Base-by-base conservation (phyloP, 30 jellyfish, hydroid and myxozoan species). In the Hydra vulgaris region DNA sequence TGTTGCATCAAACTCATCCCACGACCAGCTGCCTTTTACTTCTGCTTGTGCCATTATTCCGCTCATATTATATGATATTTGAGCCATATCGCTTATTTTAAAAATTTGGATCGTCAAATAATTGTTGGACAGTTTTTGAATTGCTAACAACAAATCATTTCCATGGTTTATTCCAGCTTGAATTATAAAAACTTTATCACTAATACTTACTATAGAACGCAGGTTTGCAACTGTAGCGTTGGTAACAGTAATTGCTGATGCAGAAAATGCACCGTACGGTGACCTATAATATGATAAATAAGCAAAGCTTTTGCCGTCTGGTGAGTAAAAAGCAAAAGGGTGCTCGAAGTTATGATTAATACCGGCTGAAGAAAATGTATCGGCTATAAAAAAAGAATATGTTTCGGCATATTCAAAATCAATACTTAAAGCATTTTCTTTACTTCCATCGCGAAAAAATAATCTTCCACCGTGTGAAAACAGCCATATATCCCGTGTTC, bases 261-360 rank as follows among this genome's bases (percentile, higher is more conserved):
- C 99, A 72, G 96, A 85, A 82, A 94, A 94, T 40, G 99, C 96
- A n/a, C 99, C 99, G 75, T 89, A 88, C 1, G 97, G 97, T 0
- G 97, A 88, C 18, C 96, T 91, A 77, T 88, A 94, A 75, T 88
- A 88, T 72, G 99, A 94, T 18, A 94, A 84, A 68, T 94, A 94
- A 16, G 96, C 97, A 74, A 94, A 86, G 23, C 66, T 80, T 79
- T 81, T 87, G 70, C 96, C 88, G 74, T 84, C 88, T 0, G 99
- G 99, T 66, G 99, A 94, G 72, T 54, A 88, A 70, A 94, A 94
- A 1, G 99, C 99, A 79, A 88, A 94, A 8, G 99, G 99, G 66
- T 94, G 99, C 70, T 94, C 99, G 69, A 88, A 94, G 77, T 94
- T 94, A 77, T 94, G 99, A 74, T 83, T 88, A 71, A 87, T 81